Percentiles rank a stretch among this genome's conserved stretches.
Conservation (phyloP, 2,113 vertebrate species). For the Scophthalmus maximus region DNA sequence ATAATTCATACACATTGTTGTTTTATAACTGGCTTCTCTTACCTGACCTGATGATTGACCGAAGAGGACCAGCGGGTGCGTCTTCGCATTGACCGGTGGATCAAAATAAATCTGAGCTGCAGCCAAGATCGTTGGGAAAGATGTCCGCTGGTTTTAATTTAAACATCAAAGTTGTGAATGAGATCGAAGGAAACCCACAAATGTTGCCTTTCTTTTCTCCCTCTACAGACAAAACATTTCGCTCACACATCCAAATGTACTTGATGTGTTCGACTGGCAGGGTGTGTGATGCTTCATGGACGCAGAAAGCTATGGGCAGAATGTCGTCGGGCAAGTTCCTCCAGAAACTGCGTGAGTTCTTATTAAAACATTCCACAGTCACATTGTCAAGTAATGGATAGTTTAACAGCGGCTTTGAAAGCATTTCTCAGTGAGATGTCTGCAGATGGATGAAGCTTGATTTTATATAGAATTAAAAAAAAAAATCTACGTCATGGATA, state of each 20-base stretch:
- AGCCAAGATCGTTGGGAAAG: constrained; percentile 1
- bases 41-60: constrained; percentile 60
- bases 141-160: not conserved
- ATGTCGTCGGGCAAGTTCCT: constrained; percentile 72
- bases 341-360: constrained; percentile 47
- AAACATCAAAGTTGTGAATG: not conserved
- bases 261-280: constrained; percentile 31
- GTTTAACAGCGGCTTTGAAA: not conserved
- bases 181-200: not conserved
- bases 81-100: constrained; percentile 43
- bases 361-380: constrained; percentile 58
- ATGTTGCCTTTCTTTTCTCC: not conserved
- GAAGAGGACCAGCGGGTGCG: constrained; percentile 21
- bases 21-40: constrained; percentile 40
- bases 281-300: constrained; percentile 57
- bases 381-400: constrained; percentile 2
- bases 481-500: not conserved
- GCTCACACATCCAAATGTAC: constrained; percentile 8
- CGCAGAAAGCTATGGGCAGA: constrained; percentile 62
- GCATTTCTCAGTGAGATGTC: not conserved
- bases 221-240: constrained; percentile 14
- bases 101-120: constrained; percentile 26
- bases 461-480: not conserved
- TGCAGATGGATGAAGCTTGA: not conserved
- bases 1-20: not conserved